phyloP scores from a whole-genome alignment of 2,888 invertebrate genomes.

The Glaucopsyche alexis region DNA sequence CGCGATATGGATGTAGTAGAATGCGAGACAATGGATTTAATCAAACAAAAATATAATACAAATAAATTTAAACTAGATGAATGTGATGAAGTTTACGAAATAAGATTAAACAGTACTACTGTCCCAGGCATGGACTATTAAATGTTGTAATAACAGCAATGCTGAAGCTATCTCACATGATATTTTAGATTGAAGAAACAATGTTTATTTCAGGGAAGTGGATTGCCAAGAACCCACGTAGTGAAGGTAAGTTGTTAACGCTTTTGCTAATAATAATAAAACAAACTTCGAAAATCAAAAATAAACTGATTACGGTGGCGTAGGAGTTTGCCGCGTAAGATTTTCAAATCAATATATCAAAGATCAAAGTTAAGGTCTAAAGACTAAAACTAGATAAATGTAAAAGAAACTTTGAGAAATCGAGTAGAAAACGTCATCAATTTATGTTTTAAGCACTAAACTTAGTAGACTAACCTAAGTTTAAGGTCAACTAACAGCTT shows the following conservation, averaged over 20 bases:
- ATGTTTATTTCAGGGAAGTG: constrained; percentile 75
- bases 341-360: too few species aligned
- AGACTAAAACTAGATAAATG: background rate
- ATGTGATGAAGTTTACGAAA: constrained; percentile 38
- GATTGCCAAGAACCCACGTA: constrained; percentile 64
- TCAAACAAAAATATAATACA: background rate
- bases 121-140: constrained; percentile 71
- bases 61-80: background rate
- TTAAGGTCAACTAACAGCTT: constrained; percentile 41
- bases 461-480: too few species aligned
- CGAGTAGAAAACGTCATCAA: too few species aligned
- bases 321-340: too few species aligned
- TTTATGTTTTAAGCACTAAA: too few species aligned
- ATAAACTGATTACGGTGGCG: too few species aligned
- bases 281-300: constrained; percentile 1
- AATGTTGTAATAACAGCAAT: constrained; percentile 68
- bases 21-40: too few species aligned
- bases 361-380: too few species aligned
- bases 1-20: too few species aligned
- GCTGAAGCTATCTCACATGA: constrained; percentile 34
- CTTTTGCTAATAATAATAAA: constrained; percentile 41
- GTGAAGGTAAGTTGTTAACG: constrained; percentile 70
- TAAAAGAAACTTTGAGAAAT: too few species aligned
- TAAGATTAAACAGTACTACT: constrained; percentile 55
- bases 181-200: constrained; percentile 50